phyloP scores from a whole-genome alignment of 2,888 invertebrate genomes.

The Chrysotoxum bicinctum region DNA sequence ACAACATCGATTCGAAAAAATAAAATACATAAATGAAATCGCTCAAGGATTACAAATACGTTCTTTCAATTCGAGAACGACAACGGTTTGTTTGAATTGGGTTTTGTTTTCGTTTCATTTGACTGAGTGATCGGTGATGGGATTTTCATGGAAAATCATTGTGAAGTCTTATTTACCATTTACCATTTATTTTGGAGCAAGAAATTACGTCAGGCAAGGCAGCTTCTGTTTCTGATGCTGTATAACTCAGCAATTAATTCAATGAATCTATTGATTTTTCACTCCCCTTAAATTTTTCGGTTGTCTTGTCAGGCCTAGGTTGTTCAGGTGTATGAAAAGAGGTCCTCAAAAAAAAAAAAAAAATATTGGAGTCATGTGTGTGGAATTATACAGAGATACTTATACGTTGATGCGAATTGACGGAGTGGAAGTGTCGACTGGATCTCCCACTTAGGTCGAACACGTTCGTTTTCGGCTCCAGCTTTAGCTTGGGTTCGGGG shows the following conservation, averaged over 20 bases:
- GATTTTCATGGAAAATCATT: slow-evolving; percentile 63
- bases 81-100: slow-evolving; percentile 38
- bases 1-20: slow-evolving; percentile 53
- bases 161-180: slow-evolving; percentile 56
- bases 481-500: background rate
- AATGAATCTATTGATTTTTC: slow-evolving; percentile 60
- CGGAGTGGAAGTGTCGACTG: slow-evolving; percentile 69
- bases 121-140: slow-evolving; percentile 47
- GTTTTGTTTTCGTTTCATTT: slow-evolving; percentile 71
- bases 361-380: slow-evolving; percentile 21
- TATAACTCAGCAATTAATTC: slow-evolving; percentile 57
- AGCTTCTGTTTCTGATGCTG: slow-evolving; percentile 2
- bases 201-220: background rate
- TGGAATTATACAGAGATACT: background rate
- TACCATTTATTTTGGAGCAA: slow-evolving; percentile 43
- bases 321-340: slow-evolving; percentile 28
- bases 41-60: slow-evolving; percentile 66
- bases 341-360: background rate
- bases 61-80: slow-evolving; percentile 60
- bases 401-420: slow-evolving; percentile 59
- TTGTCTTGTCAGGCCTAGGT: background rate
- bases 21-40: slow-evolving; percentile 65
- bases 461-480: slow-evolving; percentile 43
- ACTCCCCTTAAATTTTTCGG: slow-evolving; percentile 9
- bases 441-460: slow-evolving; percentile 72